Base-by-base conservation (phyloP, 2,113 vertebrate genomes). In the Pseudorhombus dupliciocellatus region DNA sequence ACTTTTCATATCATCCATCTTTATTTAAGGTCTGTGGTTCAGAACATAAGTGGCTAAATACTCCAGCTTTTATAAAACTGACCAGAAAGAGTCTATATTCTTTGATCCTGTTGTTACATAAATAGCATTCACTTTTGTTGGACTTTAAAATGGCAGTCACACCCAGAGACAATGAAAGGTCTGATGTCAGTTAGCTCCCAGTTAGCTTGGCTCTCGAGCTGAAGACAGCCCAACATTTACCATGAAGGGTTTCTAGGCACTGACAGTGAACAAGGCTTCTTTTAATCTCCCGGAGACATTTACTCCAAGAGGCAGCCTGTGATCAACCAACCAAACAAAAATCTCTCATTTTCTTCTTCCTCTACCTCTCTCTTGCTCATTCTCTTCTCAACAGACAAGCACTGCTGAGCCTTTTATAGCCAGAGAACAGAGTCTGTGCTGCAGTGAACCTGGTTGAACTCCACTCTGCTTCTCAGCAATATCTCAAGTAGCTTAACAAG, bases 401-500 rank as follows among this genome's bases (percentile, higher is more conserved):
- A 66, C 53, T 73, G 50, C 72, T 70, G 79, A 69, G 54, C 55
- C 68, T 63, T 75, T 86, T 76, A 72, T 69, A 81, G 78, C 59
- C 51, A 71, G 44, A 30, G 61, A 69, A 31, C 44, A 81, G 46
- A 73, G 75, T 53, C 51, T 14, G 7, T 64, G 64, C 79, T 69
- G 79, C 73, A 66, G 72, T 85, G 73, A 86, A 86, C 82, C 59
- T 75, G 69, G 53, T 7, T 79, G 80, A 86, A 85, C 80, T 70
- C 68, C 48, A 34, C 55, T 75, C 65, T 66, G 60, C 65, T 63
- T 58, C 68, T 73, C 34, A 60, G 72, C 14, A 4, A 66, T 63
- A 54, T 70, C 72, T 77, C 31, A 68, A 68, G 66, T 60, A 68
- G 48, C 63, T 68, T 28, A 79, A 73, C 50, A 68, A 80, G 52